Evolutionary conservation across 2,797 vertebrate genomes (phyloP).

Genomic region (Neosilurus mollespiculum): DNA sequence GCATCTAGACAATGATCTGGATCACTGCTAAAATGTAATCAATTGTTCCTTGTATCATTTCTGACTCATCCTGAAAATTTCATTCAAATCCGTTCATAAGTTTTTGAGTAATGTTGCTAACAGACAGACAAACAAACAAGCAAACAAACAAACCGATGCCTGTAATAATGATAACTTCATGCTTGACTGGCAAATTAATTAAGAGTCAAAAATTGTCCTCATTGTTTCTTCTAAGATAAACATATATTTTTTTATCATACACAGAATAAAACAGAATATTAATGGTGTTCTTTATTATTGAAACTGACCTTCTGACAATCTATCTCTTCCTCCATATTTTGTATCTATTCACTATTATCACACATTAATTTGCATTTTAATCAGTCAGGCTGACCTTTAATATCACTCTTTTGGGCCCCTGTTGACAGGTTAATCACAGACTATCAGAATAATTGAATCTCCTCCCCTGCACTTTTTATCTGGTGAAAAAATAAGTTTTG

Average conservation of each 20-base stretch:
- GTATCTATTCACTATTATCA: not conserved
- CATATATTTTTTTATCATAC: not conserved
- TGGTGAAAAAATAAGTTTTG: not conserved
- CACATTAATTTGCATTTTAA: not conserved
- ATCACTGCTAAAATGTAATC: too few relatives aligned
- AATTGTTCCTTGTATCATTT: too few relatives aligned
- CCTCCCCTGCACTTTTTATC: not conserved
- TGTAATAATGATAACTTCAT: not conserved
- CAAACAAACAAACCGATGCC: too few relatives aligned
- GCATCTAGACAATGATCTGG: too few relatives aligned
- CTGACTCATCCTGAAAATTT: too few relatives aligned
- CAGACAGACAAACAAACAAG: too few relatives aligned
- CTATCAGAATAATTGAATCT: not conserved
- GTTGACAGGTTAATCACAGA: not conserved
- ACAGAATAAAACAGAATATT: not conserved
- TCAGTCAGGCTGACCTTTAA: not conserved
- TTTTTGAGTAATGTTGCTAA: too few relatives aligned
- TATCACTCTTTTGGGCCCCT: not conserved
- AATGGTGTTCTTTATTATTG: not conserved
- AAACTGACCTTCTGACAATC: not conserved
- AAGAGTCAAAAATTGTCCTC: not conserved
- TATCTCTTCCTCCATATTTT: not conserved
- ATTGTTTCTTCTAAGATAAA: not conserved
- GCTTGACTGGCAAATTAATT: not conserved
- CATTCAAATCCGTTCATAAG: too few relatives aligned